Evolutionary conservation across 2,113 vertebrate species (phyloP).

Genomic region (Indicator maculatus): DNA sequence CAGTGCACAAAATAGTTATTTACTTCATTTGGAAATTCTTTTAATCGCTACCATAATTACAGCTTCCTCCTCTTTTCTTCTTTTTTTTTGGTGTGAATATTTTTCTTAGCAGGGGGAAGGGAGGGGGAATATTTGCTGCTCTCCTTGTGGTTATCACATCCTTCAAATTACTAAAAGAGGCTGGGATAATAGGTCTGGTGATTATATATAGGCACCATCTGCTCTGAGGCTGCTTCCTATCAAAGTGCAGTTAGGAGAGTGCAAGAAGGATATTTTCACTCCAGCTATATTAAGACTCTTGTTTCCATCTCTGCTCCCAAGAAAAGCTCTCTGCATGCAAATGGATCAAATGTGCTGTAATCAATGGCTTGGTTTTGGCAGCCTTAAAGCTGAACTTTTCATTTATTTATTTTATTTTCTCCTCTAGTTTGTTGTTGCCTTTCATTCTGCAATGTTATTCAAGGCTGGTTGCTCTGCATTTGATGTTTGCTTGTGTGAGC

Average conservation of each 20-base stretch:
- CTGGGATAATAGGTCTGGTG: conserved; percentile 70
- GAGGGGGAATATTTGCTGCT: conserved; percentile 53
- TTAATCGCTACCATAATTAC: conserved; percentile 66
- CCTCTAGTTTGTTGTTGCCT: neutral
- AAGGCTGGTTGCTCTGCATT: neutral
- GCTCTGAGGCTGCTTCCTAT: conserved; percentile 69
- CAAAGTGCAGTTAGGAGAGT: conserved; percentile 63
- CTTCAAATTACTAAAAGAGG: conserved; percentile 67
- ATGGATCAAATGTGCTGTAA: conserved; percentile 11
- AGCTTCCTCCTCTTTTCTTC: conserved; percentile 49
- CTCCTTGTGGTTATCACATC: conserved; percentile 67
- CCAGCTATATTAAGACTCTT: conserved; percentile 67
- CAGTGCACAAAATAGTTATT: conserved; percentile 70
- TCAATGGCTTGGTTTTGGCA: conserved; percentile 59
- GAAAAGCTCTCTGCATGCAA: conserved; percentile 63
- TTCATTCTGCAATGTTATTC: neutral
- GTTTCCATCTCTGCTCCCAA: conserved; percentile 61
- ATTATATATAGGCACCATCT: conserved; percentile 73
- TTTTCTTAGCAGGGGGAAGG: conserved; percentile 44
- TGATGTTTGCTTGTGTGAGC: neutral
- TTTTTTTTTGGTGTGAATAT: neutral
- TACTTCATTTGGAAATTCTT: conserved; percentile 74
- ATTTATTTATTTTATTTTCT: neutral
- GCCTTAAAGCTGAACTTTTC: neutral
- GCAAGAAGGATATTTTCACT: conserved; percentile 69